Percentiles rank a stretch among this genome's conserved stretches.
Conservation (phyloP, 2,113 vertebrate species). For the Leiothrix lutea region DNA sequence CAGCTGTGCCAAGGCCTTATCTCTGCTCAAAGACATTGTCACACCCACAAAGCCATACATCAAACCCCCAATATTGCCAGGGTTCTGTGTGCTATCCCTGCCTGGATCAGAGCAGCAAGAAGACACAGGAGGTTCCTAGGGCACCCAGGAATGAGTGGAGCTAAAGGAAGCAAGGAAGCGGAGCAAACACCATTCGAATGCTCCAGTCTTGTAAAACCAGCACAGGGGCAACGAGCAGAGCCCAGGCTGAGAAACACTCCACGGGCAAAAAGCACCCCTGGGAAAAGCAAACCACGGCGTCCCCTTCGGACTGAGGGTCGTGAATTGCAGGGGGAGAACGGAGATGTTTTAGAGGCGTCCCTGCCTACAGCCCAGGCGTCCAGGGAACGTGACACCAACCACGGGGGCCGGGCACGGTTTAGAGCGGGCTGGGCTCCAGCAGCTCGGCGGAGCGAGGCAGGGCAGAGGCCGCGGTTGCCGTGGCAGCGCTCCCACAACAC, state of each 20-base stretch:
- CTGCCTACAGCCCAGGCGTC: neutral
- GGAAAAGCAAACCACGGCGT: neutral
- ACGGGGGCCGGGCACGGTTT: accelerated
- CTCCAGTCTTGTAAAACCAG: neutral
- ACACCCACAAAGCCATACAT: neutral
- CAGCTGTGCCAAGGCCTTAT: neutral
- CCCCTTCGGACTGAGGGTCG: accelerated
- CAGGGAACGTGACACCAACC: neutral
- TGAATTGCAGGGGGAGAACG: neutral
- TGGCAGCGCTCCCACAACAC: neutral
- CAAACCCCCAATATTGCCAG: neutral
- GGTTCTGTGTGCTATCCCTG: neutral
- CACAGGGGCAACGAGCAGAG: neutral
- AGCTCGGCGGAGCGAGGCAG: accelerated
- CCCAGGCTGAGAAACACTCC: neutral
- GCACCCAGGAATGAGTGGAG: neutral
- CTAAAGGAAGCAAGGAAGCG: accelerated
- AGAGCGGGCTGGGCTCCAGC: neutral
- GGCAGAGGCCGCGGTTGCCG: neutral
- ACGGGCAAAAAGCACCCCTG: accelerated
- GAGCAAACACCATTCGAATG: accelerated
- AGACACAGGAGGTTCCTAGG: neutral
- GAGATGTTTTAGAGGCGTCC: accelerated
- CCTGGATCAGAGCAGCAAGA: neutral
- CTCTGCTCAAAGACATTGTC: neutral